These are phyloP conservation scores for Drosophila mimica DNA, from an alignment of 2,888 invertebrate genomes.

Conservation along the genomic window DNA sequence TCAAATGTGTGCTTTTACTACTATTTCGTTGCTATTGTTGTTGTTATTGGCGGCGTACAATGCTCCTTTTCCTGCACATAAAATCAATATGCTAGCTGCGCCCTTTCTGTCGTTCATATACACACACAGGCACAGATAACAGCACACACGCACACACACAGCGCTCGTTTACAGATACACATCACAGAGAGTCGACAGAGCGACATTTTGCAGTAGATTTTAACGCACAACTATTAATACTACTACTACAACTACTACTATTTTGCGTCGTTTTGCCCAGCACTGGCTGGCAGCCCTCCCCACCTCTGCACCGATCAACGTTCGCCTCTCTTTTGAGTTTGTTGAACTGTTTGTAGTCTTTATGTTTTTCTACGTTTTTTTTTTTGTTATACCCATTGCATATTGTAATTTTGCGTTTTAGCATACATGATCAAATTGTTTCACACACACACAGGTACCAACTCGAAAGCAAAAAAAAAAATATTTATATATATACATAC, in stretches of 20 bases:
- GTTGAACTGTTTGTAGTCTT: conserved; percentile 62
- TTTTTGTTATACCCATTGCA: conserved; percentile 47
- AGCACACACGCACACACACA: conserved; percentile 23
- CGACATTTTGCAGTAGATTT: conserved; percentile 56
- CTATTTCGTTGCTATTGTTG: conserved; percentile 21
- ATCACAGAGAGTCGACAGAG: conserved; percentile 45
- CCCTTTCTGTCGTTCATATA: conserved; percentile 71
- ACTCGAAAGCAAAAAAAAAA: conserved; percentile 57
- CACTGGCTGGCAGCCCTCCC: conserved; percentile 16
- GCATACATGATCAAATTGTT: conserved; percentile 54
- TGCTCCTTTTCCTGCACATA: conserved; percentile 58
- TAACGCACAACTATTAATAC: conserved; percentile 38
- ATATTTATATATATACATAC: conserved; percentile 19
- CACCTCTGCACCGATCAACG: conserved; percentile 42
- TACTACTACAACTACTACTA: conserved; percentile 38
- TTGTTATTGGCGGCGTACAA: conserved; percentile 36
- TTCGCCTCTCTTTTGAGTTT: conserved; percentile 53
- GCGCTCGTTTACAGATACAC: conserved; percentile 70
- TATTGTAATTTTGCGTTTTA: conserved; percentile 65
- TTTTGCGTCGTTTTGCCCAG: conserved; percentile 15
- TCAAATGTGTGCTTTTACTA: conserved; percentile 25
- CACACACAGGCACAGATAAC: conserved; percentile 24
- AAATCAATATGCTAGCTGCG: conserved; percentile 72
- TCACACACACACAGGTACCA: conserved; percentile 33
- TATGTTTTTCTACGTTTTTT: conserved; percentile 32